phyloP scores from a whole-genome alignment of 2,888 invertebrate genomes.

The Augochlorella aurata region DNA sequence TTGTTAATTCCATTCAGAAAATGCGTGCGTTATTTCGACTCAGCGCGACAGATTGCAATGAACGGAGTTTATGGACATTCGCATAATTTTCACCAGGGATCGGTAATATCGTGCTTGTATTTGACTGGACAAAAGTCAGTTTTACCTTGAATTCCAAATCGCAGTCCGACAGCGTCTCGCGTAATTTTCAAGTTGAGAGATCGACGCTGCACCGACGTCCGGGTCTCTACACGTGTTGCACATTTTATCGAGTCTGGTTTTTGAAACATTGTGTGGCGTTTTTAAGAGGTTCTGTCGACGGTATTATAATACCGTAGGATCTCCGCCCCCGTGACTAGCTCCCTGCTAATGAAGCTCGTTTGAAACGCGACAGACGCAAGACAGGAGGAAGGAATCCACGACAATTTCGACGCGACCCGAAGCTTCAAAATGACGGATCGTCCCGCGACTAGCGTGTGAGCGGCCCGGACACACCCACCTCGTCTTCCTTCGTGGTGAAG shows the following conservation, averaged over 20 bases:
- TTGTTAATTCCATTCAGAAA: too few species aligned
- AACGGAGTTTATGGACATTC: too few species aligned
- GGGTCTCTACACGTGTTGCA: not conserved
- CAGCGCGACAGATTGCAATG: too few species aligned
- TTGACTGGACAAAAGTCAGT: too few species aligned
- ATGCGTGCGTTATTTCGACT: too few species aligned
- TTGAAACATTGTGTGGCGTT: not conserved
- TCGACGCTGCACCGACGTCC: not conserved
- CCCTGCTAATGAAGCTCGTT: conserved; percentile 49
- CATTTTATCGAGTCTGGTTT: not conserved
- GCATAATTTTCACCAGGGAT: too few species aligned
- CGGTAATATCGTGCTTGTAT: too few species aligned
- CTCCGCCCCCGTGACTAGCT: conserved; percentile 22
- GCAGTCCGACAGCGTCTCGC: not conserved
- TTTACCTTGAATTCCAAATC: not conserved
- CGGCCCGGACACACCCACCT: conserved; percentile 79
- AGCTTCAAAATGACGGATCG: conserved; percentile 80
- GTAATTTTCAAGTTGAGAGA: not conserved
- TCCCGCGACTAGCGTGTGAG: conserved; percentile 70
- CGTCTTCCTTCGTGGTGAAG: conserved; percentile 73
- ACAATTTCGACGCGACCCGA: conserved; percentile 63
- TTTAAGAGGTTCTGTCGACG: not conserved
- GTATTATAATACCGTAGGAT: conserved; percentile 9
- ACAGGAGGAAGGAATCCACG: conserved; percentile 62
- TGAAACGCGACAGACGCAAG: conserved; percentile 43